These are phyloP conservation scores for Orthosia gothica DNA, from an alignment of 2,888 invertebrate species.

Conservation along the genomic window DNA sequence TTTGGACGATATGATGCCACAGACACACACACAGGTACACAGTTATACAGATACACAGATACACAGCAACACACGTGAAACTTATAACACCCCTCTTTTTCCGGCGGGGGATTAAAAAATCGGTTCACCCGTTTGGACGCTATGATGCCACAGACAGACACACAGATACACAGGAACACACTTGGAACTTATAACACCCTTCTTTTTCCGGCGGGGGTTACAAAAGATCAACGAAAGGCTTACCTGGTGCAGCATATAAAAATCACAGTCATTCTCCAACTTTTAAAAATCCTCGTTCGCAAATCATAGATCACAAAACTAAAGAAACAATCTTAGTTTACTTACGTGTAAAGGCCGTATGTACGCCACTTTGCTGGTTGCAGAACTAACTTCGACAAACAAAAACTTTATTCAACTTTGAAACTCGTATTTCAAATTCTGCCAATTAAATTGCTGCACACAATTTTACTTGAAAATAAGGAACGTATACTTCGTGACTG, in stretches of 20 bases:
- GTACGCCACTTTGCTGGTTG: conserved; percentile 9
- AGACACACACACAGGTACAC: no score
- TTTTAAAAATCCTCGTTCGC: neutral
- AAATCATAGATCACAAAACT: conserved; percentile 10
- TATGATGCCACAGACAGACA: no score
- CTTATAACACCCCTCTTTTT: no score
- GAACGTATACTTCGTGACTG: neutral
- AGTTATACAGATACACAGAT: no score
- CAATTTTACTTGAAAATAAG: neutral
- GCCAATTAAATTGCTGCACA: neutral
- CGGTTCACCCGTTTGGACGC: no score
- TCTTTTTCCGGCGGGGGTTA: no score
- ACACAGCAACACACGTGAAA: no score
- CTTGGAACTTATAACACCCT: no score
- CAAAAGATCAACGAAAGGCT: neutral
- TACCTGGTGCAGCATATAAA: neutral
- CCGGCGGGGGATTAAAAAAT: no score
- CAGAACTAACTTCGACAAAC: conserved; percentile 5
- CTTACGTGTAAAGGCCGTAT: conserved; percentile 31
- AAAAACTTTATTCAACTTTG: conserved; percentile 36
- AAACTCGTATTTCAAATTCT: conserved; percentile 26
- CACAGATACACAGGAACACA: no score
- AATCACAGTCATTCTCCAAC: neutral
- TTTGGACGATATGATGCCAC: no score
- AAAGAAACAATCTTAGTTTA: conserved; percentile 11